Evolutionary conservation across 2,113 vertebrate species (phyloP).

Genomic region (Odontesthes bonariensis): DNA sequence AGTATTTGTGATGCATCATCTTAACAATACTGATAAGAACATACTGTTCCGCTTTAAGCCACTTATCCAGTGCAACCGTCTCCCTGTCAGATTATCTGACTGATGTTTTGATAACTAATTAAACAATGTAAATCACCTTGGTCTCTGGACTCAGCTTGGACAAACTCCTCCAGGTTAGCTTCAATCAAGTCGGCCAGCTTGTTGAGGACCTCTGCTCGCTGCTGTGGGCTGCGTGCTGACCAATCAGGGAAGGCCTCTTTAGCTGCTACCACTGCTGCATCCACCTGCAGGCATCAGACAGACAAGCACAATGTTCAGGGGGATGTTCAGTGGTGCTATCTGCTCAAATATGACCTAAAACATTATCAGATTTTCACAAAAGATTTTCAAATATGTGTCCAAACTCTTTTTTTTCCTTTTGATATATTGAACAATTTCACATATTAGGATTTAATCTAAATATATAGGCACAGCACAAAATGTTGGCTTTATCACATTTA

Average conservation of each 20-base stretch:
- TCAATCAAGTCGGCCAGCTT: slow-evolving; percentile 93
- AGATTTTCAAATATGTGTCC: too few species aligned
- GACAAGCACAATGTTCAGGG: too few species aligned
- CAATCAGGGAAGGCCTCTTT: slow-evolving; percentile 90
- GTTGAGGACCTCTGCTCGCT: slow-evolving; percentile 87
- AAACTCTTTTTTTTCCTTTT: not conserved
- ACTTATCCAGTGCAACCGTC: too few species aligned
- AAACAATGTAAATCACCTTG: slow-evolving; percentile 84
- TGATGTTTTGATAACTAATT: not conserved
- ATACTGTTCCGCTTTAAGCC: too few species aligned
- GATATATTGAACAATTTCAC: not conserved
- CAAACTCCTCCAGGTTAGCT: slow-evolving; percentile 88
- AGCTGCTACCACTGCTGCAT: slow-evolving; percentile 91
- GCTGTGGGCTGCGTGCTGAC: slow-evolving; percentile 86
- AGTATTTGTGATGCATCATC: too few species aligned
- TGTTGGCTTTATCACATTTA: too few species aligned
- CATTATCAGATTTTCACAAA: not conserved
- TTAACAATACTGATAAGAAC: too few species aligned
- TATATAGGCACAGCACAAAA: too few species aligned
- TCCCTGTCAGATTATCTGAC: too few species aligned
- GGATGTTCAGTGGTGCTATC: not conserved
- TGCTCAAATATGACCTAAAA: not conserved
- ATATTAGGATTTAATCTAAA: too few species aligned
- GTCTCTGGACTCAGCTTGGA: slow-evolving; percentile 93
- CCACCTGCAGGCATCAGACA: slow-evolving; percentile 80